Base-by-base conservation (phyloP, 1,140 invertebrate species). In the Drosophila tsacasi region DNA sequence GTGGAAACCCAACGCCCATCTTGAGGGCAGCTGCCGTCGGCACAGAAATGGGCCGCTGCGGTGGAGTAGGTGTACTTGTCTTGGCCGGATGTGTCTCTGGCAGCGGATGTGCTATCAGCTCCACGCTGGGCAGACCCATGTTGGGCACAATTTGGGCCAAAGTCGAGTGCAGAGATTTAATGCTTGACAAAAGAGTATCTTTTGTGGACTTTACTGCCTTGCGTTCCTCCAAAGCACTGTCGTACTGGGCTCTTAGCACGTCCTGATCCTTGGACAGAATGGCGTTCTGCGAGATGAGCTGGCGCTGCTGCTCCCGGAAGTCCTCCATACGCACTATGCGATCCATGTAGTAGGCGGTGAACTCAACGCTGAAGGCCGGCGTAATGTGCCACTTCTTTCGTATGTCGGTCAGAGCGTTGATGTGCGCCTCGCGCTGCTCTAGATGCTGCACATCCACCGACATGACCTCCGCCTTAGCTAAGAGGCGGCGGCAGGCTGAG, bases 301-400 rank as follows among this genome's bases (percentile, higher is more conserved):
- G 95, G 69, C 97, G 95, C 2, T 98, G 92, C 23, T 96, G 95
- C 7, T 95, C 93, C 77, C 97, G 96, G 94, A 98, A 95, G 6
- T 95, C 96, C 2, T 95, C 95, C n/a, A 97, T 95, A 12, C 97
- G 94, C 5, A 95, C 94, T 86, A 97, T 97, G 40, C 97, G 94
- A 94, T 99, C 98, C 44, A 98, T 93, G 92, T 98, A 99, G 93
- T 99, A 99, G 13, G 96, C 97, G 44, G 99, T 97, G 92, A 98
- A 99, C 93, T 99, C 98, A 0, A 98, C 97, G 59, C 96, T 98
- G 79, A 96, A 98, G 0, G 98, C 97, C 1, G 98, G 97, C 5
- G 97, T 96, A 57, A 99, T 96, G 91, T 99, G 97, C 96, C 98
- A 98, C 83, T 98, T 98, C 85, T 98, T 98, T 9, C 96, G 95